Conservation (phyloP, 2,888 invertebrate genomes). For the Calephelis perditalis region DNA sequence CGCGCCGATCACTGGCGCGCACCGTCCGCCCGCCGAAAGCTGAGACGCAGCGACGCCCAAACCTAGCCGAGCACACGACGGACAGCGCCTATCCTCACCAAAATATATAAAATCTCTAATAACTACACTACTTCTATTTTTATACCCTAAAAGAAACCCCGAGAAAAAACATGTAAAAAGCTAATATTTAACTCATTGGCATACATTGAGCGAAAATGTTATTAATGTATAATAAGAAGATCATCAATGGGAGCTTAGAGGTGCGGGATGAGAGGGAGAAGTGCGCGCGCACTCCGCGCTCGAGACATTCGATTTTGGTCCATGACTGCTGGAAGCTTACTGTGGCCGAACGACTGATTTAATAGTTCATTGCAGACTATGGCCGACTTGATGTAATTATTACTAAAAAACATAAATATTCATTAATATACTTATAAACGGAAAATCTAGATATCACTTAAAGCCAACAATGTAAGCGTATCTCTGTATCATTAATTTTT, state of each 20-base stretch:
- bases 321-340: slow-evolving; percentile 76
- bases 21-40: slow-evolving; percentile 64
- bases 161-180: too few relatives aligned
- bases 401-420: background rate
- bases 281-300: slow-evolving; percentile 71
- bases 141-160: too few relatives aligned
- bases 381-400: slow-evolving; percentile 40
- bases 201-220: slow-evolving; percentile 30
- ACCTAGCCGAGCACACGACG: slow-evolving; percentile 59
- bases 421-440: too few relatives aligned
- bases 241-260: slow-evolving; percentile 72
- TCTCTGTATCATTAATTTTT: too few relatives aligned
- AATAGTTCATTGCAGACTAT: slow-evolving; percentile 71
- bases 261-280: slow-evolving; percentile 51
- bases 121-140: too few relatives aligned
- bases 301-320: slow-evolving; percentile 79
- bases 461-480: too few relatives aligned
- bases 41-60: slow-evolving; percentile 77
- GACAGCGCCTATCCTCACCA: slow-evolving; percentile 49
- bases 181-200: background rate
- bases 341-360: slow-evolving; percentile 68
- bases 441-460: too few relatives aligned
- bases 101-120: slow-evolving; percentile 16
- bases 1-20: slow-evolving; percentile 67
- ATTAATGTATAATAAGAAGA: slow-evolving; percentile 65